Evolutionary conservation across 2,888 invertebrate species (phyloP).

Genomic region (Pimpla rufipes): DNA sequence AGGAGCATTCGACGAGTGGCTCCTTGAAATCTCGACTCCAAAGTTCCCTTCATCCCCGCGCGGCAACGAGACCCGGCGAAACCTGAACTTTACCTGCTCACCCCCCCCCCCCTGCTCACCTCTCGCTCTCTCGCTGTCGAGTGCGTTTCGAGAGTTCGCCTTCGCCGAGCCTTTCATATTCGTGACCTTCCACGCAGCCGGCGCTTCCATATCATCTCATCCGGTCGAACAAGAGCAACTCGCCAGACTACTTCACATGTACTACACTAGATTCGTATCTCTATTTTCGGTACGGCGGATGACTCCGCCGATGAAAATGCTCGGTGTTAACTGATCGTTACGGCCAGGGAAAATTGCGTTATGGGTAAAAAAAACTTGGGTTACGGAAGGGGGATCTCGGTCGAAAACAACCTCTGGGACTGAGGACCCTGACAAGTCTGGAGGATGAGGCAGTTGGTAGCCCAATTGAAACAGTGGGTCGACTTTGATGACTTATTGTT

Average conservation of each 20-base stretch:
- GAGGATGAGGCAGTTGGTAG: too few species aligned
- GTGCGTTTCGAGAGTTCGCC: constrained; percentile 31
- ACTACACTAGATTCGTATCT: not conserved
- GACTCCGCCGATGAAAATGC: not conserved
- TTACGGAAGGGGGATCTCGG: too few species aligned
- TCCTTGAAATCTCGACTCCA: constrained; percentile 77
- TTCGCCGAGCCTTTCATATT: constrained; percentile 18
- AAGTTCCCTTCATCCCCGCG: constrained; percentile 67
- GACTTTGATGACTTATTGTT: too few species aligned
- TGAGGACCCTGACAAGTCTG: too few species aligned
- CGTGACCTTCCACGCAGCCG: constrained; percentile 11
- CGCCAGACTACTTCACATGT: constrained; percentile 1
- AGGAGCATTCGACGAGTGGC: constrained; percentile 70
- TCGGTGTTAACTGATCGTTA: not conserved
- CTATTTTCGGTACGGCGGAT: not conserved
- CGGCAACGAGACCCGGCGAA: constrained; percentile 55
- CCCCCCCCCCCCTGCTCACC: constrained; percentile 8
- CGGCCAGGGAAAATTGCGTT: too few species aligned
- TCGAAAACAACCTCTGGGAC: too few species aligned
- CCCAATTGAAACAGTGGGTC: too few species aligned
- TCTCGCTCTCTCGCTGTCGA: constrained; percentile 4
- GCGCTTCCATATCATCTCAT: not conserved
- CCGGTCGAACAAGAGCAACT: not conserved
- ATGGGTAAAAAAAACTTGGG: too few species aligned
- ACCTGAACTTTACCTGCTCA: constrained; percentile 57